Percentiles rank a stretch among this genome's conserved stretches.
These are phyloP conservation scores for Crotalus helleri DNA, from an alignment of 2,113 vertebrate genomes.

Conservation along the genomic window DNA sequence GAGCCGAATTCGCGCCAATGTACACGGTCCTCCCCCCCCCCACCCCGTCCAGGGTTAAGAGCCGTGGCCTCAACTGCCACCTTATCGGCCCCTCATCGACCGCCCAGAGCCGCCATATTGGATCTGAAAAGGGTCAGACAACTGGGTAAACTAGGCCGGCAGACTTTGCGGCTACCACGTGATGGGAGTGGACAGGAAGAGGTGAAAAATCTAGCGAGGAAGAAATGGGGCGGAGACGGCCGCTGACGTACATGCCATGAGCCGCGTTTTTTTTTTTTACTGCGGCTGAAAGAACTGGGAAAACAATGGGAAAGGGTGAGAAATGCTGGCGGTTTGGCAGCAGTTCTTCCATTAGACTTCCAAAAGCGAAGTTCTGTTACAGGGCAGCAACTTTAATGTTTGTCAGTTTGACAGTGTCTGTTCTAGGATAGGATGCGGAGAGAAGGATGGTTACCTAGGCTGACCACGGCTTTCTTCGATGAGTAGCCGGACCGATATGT, in stretches of 20 bases:
- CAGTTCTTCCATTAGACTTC: neutral
- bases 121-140: constrained; percentile 56
- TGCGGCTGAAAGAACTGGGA: neutral
- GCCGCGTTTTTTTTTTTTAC: neutral
- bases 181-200: constrained; percentile 23
- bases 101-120: constrained; percentile 52
- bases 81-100: constrained; percentile 39
- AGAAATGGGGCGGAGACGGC: accelerated
- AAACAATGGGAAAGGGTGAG: neutral
- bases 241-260: accelerated
- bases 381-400: neutral
- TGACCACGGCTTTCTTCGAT: neutral
- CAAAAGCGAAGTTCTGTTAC: neutral
- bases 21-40: neutral
- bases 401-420: neutral
- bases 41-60: neutral
- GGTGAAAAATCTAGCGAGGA: neutral
- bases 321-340: neutral
- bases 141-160: constrained; percentile 53
- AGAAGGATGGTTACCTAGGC: neutral
- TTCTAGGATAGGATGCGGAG: neutral
- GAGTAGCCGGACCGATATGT: neutral
- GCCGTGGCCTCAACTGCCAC: neutral
- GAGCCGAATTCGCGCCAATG: neutral
- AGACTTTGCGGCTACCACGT: constrained; percentile 65